Percentiles rank a stretch among this genome's conserved stretches.
Evolutionary conservation across 2,888 invertebrate genomes (phyloP).

Genomic region (Taenaris catops): DNA sequence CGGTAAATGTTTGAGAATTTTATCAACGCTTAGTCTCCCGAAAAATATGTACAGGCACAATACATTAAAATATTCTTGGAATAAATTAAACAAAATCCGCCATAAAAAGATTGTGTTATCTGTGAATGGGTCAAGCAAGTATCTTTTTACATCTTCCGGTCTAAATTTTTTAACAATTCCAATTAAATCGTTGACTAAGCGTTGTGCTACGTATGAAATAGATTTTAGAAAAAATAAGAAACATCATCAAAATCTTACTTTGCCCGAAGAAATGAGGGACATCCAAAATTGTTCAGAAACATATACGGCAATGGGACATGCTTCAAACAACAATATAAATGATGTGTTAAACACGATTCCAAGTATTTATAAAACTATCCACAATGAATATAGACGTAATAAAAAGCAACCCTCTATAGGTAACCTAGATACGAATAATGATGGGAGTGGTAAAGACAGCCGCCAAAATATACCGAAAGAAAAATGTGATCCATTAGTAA

Average conservation of each 20-base stretch:
- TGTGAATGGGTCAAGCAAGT: slow-evolving; percentile 27
- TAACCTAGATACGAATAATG: no score
- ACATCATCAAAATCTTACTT: slow-evolving; percentile 5
- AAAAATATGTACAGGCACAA: slow-evolving; percentile 36
- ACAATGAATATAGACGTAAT: neutral
- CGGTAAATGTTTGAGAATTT: slow-evolving; percentile 39
- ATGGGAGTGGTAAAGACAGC: no score
- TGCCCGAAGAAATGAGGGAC: neutral
- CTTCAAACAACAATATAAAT: neutral
- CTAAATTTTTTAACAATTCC: slow-evolving; percentile 44
- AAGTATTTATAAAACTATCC: slow-evolving; percentile 12
- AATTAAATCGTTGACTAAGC: slow-evolving; percentile 41
- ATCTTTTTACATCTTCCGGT: slow-evolving; percentile 33
- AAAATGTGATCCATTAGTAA: slow-evolving; percentile 24
- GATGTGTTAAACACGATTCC: slow-evolving; percentile 1
- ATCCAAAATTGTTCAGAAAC: no score
- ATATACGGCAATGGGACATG: no score
- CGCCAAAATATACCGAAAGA: no score
- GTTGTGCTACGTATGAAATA: slow-evolving; percentile 36
- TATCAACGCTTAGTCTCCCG: slow-evolving; percentile 62
- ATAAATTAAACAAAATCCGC: slow-evolving; percentile 29
- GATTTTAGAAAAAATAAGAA: no score
- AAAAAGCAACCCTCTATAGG: neutral
- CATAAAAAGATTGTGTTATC: slow-evolving; percentile 32
- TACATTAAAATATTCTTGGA: slow-evolving; percentile 17